Evolutionary conservation across 2,888 invertebrate genomes (phyloP).

Genomic region (Allophyes oxyacanthae): DNA sequence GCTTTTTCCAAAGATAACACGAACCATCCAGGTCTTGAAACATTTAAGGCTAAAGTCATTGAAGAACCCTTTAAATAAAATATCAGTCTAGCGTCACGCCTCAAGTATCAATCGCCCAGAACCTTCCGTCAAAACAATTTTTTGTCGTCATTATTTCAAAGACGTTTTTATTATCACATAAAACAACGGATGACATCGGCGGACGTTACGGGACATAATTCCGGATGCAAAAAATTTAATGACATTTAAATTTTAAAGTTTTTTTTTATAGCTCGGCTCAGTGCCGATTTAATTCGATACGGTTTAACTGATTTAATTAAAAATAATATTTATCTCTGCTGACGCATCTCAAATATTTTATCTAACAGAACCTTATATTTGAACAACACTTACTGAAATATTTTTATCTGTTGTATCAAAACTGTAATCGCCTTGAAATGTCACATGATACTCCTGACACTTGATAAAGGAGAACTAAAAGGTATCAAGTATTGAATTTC

Average conservation of each 20-base stretch:
- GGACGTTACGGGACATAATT: conserved; percentile 69
- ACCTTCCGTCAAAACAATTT: conserved; percentile 42
- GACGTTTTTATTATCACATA: conserved; percentile 49
- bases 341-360: conserved; percentile 20
- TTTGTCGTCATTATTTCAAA: conserved; percentile 34
- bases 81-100: conserved; percentile 21
- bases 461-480: conserved; percentile 63
- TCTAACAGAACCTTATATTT: conserved; percentile 20
- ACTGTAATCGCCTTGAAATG: conserved; percentile 67
- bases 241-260: conserved; percentile 44
- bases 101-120: conserved; percentile 28
- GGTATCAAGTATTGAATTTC: conserved; percentile 58
- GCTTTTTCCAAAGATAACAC: too few species aligned
- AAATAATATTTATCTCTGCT: conserved; percentile 19
- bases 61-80: neutral
- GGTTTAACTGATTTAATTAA: conserved; percentile 12
- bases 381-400: conserved; percentile 18
- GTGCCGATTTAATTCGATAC: conserved; percentile 44
- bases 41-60: too few species aligned
- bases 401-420: conserved; percentile 58
- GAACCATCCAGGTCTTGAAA: too few species aligned
- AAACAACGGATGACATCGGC: conserved; percentile 63
- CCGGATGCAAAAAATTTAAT: conserved; percentile 63
- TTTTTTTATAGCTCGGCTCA: conserved; percentile 42
- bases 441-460: conserved; percentile 66